A percentile compares a stretch with the other conserved stretches of the same genome.
phyloP scores from a whole-genome alignment of 2,113 vertebrate genomes.

The Marmota monax region DNA sequence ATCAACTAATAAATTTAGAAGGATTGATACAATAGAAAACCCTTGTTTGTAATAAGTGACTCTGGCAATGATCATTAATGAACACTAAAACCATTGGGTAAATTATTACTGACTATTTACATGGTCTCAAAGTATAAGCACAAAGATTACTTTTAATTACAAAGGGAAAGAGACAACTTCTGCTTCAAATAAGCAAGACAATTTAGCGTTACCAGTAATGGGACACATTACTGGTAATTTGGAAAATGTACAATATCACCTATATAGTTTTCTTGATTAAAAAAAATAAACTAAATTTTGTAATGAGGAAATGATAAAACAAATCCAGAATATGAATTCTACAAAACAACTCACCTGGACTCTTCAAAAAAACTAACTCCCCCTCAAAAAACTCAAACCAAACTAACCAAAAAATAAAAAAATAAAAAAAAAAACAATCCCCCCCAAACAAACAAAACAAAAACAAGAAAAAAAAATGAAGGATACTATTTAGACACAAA shows the following conservation, averaged over 20 bases:
- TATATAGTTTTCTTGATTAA: neutral
- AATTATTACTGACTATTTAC: neutral
- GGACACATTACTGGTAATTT: neutral
- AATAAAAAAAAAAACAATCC: neutral
- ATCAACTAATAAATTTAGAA: neutral
- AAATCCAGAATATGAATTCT: slow-evolving; percentile 15
- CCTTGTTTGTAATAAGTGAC: neutral
- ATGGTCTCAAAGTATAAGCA: neutral
- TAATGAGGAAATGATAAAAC: neutral
- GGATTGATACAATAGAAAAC: neutral
- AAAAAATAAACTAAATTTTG: neutral
- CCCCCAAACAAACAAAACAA: neutral
- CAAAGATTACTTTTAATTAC: neutral
- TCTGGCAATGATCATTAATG: neutral
- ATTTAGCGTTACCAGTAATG: neutral
- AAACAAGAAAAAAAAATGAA: neutral
- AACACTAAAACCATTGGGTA: neutral
- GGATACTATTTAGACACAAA: neutral
- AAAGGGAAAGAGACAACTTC: neutral
- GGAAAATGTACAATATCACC: neutral
- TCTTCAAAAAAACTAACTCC: neutral
- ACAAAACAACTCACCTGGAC: neutral
- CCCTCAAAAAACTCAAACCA: neutral
- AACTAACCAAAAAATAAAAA: neutral
- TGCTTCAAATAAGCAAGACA: neutral